Conservation (phyloP, 37 sponge, comb jelly and placozoan genomes). For the Tethya wilhelma region DNA sequence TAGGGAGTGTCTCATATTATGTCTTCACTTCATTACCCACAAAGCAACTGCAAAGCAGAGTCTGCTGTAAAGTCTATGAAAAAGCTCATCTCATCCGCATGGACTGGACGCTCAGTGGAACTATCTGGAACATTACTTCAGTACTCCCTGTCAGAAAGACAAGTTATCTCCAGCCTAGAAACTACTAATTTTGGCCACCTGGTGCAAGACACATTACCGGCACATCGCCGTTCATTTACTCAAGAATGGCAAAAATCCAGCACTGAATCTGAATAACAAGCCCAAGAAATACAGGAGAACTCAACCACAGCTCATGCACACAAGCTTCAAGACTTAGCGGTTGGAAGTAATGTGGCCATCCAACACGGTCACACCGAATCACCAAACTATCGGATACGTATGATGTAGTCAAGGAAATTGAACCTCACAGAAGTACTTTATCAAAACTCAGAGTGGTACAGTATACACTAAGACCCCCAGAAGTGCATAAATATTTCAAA, state of each 20-base stretch:
- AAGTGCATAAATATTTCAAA: too few species aligned
- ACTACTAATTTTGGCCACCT: conserved; percentile 9
- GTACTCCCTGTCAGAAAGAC: background rate
- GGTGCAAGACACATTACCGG: conserved; percentile 14
- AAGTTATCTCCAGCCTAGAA: conserved; percentile 23
- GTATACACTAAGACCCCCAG: too few species aligned
- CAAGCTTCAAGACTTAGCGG: background rate
- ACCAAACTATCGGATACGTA: conserved; percentile 10
- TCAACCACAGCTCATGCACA: background rate
- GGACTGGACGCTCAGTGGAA: background rate
- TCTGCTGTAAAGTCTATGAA: conserved; percentile 25
- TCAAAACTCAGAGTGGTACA: too few species aligned
- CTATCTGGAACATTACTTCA: background rate
- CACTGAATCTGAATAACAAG: background rate
- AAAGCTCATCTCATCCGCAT: background rate
- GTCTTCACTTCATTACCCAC: conserved; percentile 30
- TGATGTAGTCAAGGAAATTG: conserved; percentile 2
- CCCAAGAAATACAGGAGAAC: background rate
- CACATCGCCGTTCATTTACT: conserved; percentile 4
- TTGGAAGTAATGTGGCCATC: conserved; percentile 10
- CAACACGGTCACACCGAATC: background rate
- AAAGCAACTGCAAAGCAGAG: conserved; percentile 40
- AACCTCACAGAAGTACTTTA: too few species aligned
- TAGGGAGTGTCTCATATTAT: conserved; percentile 14
- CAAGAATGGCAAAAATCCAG: background rate